A percentile compares a stretch with the other conserved stretches of the same genome.
Evolutionary conservation across 2,113 vertebrate genomes (phyloP).

Genomic region (Heterotilapia buettikoferi): DNA sequence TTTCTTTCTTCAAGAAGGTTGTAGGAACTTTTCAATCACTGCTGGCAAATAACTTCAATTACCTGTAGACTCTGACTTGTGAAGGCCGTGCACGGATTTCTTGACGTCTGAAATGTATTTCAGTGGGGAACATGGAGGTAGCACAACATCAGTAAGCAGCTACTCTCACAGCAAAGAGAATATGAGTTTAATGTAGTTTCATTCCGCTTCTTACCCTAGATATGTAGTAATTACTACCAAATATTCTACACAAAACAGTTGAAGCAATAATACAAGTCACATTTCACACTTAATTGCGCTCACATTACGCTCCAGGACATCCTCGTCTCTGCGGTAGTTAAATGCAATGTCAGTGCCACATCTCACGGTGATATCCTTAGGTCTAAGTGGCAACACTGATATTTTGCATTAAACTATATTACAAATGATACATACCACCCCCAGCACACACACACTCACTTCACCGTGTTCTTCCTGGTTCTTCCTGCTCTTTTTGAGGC

Average conservation of each 20-base stretch:
- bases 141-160: background rate
- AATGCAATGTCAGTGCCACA: background rate
- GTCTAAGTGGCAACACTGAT: background rate
- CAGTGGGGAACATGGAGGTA: background rate
- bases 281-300: background rate
- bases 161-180: background rate
- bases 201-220: background rate
- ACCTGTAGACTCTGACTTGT: background rate
- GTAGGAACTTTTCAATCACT: background rate
- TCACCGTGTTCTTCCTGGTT: background rate
- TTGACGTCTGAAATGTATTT: background rate
- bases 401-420: background rate
- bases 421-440: background rate
- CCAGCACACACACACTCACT: background rate
- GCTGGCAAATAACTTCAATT: constrained; percentile 5
- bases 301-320: background rate
- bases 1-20: background rate
- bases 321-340: background rate
- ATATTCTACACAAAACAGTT: background rate
- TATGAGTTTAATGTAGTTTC: background rate
- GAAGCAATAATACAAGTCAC: background rate
- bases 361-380: background rate
- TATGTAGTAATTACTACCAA: background rate
- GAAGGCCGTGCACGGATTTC: background rate
- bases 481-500: background rate